These are phyloP conservation scores for Hypolimnas misippus DNA, from an alignment of 2,888 invertebrate genomes.

Conservation along the genomic window DNA sequence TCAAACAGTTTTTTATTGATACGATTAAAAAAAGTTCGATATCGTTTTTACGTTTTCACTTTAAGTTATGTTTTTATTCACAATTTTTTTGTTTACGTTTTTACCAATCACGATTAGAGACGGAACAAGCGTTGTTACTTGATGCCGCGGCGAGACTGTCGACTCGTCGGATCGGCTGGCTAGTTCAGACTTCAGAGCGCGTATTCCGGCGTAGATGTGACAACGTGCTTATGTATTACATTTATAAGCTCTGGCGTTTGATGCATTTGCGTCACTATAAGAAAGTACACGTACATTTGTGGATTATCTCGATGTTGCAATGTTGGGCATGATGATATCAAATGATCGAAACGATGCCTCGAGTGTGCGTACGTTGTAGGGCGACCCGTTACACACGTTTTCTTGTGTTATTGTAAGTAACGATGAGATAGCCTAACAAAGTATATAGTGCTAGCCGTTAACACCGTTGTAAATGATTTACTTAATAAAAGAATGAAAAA, in stretches of 20 bases:
- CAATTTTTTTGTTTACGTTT: slow-evolving; percentile 15
- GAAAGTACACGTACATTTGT: slow-evolving; percentile 36
- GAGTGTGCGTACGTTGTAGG: not conserved
- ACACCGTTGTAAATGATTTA: too few species aligned
- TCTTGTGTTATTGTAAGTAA: not conserved
- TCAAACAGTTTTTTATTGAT: not conserved
- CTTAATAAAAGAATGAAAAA: too few species aligned
- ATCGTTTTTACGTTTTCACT: not conserved
- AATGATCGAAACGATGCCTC: slow-evolving; percentile 11
- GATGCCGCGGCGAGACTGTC: slow-evolving; percentile 29
- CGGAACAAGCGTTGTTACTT: slow-evolving; percentile 17
- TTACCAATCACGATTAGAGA: not conserved
- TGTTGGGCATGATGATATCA: slow-evolving; percentile 13
- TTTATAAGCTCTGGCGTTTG: slow-evolving; percentile 35
- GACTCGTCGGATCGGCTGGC: slow-evolving; percentile 7
- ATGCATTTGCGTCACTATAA: slow-evolving; percentile 32
- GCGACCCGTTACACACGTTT: slow-evolving; percentile 6
- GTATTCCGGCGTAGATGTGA: slow-evolving; percentile 25
- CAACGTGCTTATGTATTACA: slow-evolving; percentile 24
- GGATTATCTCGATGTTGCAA: slow-evolving; percentile 23
- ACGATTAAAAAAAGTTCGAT: not conserved
- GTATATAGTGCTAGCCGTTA: too few species aligned
- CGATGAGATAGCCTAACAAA: too few species aligned
- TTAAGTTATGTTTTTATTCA: slow-evolving; percentile 15
- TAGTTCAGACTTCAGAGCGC: slow-evolving; percentile 1